These are phyloP conservation scores for Thymallus thymallus DNA, from an alignment of 2,113 vertebrate genomes.

Conservation along the genomic window DNA sequence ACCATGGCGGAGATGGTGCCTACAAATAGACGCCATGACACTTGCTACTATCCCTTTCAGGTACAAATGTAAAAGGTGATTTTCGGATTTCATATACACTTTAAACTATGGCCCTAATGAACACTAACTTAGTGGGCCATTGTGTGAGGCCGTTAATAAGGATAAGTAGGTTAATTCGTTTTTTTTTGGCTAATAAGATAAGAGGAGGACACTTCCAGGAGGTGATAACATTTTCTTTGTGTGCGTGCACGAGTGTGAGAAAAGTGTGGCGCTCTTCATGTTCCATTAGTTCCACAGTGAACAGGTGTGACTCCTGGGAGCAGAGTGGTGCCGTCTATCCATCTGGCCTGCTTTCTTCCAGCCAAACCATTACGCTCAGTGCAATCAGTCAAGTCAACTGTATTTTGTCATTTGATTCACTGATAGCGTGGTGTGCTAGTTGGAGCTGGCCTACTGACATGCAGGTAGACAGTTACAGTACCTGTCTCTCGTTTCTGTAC, in stretches of 20 bases:
- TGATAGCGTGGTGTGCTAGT: background rate
- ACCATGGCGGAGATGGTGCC: too few relatives aligned
- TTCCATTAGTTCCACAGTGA: slow-evolving; percentile 47
- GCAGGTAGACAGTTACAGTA: slow-evolving; percentile 24
- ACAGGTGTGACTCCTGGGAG: slow-evolving; percentile 55
- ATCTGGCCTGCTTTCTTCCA: slow-evolving; percentile 54
- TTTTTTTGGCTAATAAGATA: background rate
- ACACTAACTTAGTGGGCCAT: background rate
- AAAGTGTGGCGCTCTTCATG: slow-evolving; percentile 21
- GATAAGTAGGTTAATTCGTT: slow-evolving; percentile 9
- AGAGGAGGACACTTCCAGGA: slow-evolving; percentile 9
- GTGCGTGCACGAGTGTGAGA: background rate
- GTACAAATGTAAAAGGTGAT: background rate
- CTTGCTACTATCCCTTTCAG: background rate
- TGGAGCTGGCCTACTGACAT: background rate
- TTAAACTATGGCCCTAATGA: background rate
- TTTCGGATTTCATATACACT: background rate
- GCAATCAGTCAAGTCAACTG: slow-evolving; percentile 29
- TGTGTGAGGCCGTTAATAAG: slow-evolving; percentile 5
- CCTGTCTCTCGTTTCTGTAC: slow-evolving; percentile 24
- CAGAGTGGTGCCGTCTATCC: slow-evolving; percentile 39
- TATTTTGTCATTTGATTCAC: slow-evolving; percentile 16
- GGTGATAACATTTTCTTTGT: background rate
- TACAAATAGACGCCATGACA: too few relatives aligned
- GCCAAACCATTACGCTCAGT: slow-evolving; percentile 25